These are phyloP conservation scores for Cyrtodaria siliqua DNA, from an alignment of 2,888 invertebrate species.

Conservation along the genomic window DNA sequence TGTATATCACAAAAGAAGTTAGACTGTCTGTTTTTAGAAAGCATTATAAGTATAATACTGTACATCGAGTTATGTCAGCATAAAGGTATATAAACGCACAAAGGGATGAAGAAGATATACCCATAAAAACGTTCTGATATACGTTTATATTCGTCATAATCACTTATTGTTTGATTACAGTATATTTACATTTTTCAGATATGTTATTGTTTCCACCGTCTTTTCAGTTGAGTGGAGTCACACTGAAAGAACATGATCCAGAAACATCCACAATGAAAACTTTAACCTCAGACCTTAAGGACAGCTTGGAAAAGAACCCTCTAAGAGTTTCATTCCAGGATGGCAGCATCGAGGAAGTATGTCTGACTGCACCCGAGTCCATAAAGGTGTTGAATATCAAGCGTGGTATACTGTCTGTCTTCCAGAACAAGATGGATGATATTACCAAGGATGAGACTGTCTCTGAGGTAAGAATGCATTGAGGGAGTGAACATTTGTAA, in stretches of 20 bases:
- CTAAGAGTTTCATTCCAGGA: slow-evolving; percentile 59
- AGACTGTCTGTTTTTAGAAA: too few species aligned
- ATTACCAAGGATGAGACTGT: slow-evolving; percentile 47
- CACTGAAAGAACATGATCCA: slow-evolving; percentile 54
- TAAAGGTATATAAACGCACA: too few species aligned
- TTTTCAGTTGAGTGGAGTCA: slow-evolving; percentile 52
- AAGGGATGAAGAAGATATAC: too few species aligned
- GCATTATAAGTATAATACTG: too few species aligned
- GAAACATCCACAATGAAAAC: slow-evolving; percentile 42
- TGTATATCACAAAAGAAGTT: too few species aligned
- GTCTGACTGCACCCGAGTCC: slow-evolving; percentile 38
- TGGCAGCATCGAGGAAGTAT: slow-evolving; percentile 53
- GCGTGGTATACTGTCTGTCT: slow-evolving; percentile 56
- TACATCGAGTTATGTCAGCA: too few species aligned
- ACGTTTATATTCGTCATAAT: too few species aligned
- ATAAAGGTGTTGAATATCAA: slow-evolving; percentile 53
- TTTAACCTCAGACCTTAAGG: slow-evolving; percentile 23
- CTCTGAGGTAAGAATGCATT: slow-evolving; percentile 38
- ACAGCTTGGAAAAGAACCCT: slow-evolving; percentile 41
- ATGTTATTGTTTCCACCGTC: too few species aligned
- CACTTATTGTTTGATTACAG: too few species aligned
- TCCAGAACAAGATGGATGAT: slow-evolving; percentile 63
- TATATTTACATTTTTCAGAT: not conserved
- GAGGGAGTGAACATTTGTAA: too few species aligned
- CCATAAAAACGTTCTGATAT: too few species aligned